Percentiles rank a stretch among this genome's conserved stretches.
Conservation (phyloP, 2,888 invertebrate genomes). For the Polydrusus pterygomalis region DNA sequence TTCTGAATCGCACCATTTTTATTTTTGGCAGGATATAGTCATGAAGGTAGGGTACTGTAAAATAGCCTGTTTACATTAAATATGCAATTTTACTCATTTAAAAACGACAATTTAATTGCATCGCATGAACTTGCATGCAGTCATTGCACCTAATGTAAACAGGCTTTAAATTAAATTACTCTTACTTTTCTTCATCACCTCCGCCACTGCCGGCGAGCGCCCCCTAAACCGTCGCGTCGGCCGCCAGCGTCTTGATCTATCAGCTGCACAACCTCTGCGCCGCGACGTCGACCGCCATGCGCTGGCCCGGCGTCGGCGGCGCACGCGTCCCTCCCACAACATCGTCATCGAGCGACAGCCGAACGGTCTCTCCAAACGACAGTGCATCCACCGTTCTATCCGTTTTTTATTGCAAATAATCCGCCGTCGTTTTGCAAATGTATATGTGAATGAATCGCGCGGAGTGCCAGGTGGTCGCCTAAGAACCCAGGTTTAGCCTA, state of each 20-base stretch:
- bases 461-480: conserved; percentile 29
- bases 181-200: too few species aligned
- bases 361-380: conserved; percentile 65
- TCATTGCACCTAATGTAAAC: too few species aligned
- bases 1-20: too few species aligned
- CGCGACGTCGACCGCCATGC: conserved; percentile 47
- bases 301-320: conserved; percentile 59
- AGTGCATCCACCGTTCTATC: conserved; percentile 40
- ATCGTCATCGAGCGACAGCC: conserved; percentile 65
- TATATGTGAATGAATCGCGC: conserved; percentile 39
- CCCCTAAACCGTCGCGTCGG: not conserved
- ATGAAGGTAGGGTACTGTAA: too few species aligned
- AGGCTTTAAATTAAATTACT: too few species aligned
- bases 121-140: too few species aligned
- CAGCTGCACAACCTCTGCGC: conserved; percentile 35
- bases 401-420: conserved; percentile 48
- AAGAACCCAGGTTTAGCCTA: conserved; percentile 23
- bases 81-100: too few species aligned
- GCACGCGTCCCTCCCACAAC: conserved; percentile 60
- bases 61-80: too few species aligned
- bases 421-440: conserved; percentile 37
- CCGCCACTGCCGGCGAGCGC: too few species aligned
- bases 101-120: too few species aligned
- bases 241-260: conserved; percentile 11
- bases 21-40: too few species aligned